Evolutionary conservation across 2,797 vertebrate genomes (phyloP).

Genomic region (Setipinna tenuifilis): DNA sequence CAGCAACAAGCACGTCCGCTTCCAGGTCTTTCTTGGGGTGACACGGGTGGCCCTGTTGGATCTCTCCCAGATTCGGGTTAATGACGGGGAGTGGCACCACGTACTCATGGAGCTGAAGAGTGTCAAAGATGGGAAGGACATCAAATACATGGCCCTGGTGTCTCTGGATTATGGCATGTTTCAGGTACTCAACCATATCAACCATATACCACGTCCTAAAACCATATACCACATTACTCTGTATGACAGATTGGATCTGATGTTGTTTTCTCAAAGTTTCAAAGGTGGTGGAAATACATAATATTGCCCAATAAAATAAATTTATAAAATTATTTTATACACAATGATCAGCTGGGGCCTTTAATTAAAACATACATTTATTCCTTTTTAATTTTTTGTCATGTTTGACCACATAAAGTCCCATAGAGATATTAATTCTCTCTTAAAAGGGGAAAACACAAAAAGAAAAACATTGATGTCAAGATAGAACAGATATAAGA

Average conservation of each 20-base stretch:
- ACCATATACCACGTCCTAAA: no score
- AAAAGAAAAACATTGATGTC: no score
- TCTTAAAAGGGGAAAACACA: no score
- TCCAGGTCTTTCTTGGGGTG: constrained; percentile 80
- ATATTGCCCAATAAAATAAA: no score
- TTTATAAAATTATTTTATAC: no score
- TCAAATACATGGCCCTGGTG: constrained; percentile 83
- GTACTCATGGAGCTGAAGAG: constrained; percentile 84
- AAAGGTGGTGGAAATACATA: background rate
- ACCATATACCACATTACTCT: background rate
- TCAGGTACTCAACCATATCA: constrained; percentile 71
- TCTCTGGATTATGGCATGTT: constrained; percentile 87
- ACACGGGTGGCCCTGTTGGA: constrained; percentile 72
- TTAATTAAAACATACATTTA: no score
- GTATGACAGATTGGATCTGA: background rate
- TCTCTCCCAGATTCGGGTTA: constrained; percentile 74
- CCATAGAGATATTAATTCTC: no score
- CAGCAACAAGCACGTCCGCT: constrained; percentile 72
- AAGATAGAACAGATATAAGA: no score
- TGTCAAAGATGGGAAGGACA: constrained; percentile 86
- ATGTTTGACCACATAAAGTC: no score
- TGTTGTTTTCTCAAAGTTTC: background rate
- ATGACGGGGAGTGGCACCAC: constrained; percentile 87
- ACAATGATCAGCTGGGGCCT: no score
- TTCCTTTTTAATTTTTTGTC: no score